These are phyloP conservation scores for Drosophila kambysellisi DNA, from an alignment of 2,888 invertebrate species.

Conservation along the genomic window DNA sequence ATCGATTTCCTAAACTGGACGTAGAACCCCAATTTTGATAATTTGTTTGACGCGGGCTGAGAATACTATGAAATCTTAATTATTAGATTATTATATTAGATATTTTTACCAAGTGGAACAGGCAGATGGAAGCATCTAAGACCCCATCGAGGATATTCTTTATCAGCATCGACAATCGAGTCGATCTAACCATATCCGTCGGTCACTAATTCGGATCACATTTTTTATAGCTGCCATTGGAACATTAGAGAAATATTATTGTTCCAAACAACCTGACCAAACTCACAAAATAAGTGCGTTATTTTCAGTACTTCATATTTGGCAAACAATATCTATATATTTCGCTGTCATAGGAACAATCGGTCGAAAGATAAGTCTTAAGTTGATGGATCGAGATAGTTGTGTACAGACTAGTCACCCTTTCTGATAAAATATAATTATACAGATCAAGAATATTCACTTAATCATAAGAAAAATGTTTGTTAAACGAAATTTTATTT, in stretches of 20 bases:
- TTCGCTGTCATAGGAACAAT: background rate
- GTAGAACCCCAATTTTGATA: too few species aligned
- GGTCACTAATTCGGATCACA: background rate
- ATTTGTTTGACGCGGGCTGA: too few species aligned
- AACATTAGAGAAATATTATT: too few species aligned
- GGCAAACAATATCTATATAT: too few species aligned
- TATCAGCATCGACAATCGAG: background rate
- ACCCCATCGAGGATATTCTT: background rate
- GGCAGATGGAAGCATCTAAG: background rate
- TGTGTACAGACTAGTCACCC: too few species aligned
- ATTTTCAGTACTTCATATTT: too few species aligned
- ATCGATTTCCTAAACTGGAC: too few species aligned
- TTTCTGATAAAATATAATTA: background rate
- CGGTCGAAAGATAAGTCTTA: background rate
- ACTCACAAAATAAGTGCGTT: too few species aligned
- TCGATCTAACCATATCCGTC: background rate
- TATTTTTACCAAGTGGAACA: background rate
- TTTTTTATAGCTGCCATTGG: too few species aligned
- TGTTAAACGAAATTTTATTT: too few species aligned
- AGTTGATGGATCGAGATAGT: background rate
- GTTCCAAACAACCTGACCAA: too few species aligned
- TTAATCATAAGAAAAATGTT: too few species aligned
- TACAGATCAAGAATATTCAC: background rate
- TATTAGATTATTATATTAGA: background rate
- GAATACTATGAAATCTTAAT: background rate